Evolutionary conservation across 2,888 invertebrate genomes (phyloP).

Genomic region (Scaptomyza cyrtandrae): DNA sequence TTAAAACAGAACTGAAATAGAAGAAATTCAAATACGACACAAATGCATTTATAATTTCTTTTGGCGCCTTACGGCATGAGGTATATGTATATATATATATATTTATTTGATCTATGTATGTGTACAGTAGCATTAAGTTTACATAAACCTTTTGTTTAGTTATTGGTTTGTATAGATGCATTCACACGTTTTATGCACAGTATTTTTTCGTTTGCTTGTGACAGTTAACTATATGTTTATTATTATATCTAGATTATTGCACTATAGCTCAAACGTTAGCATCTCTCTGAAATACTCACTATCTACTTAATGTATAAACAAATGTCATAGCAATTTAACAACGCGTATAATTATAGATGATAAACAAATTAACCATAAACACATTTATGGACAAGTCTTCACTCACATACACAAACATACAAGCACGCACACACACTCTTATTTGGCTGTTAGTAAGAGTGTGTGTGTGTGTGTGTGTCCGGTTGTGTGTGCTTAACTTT

Average conservation of each 20-base stretch:
- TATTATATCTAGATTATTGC: constrained; percentile 58
- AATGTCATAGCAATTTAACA: constrained; percentile 44
- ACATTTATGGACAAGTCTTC: constrained; percentile 22
- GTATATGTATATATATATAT: constrained; percentile 42
- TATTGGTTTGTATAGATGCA: neutral
- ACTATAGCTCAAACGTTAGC: constrained; percentile 56
- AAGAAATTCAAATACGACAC: constrained; percentile 59
- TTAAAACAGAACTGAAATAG: neutral
- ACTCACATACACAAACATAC: constrained; percentile 5
- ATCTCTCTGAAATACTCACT: constrained; percentile 24
- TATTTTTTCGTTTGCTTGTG: constrained; percentile 51
- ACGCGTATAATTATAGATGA: constrained; percentile 49
- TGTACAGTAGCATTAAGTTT: constrained; percentile 13
- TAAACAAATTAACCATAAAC: constrained; percentile 47
- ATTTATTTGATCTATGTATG: constrained; percentile 24
- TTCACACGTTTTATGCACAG: constrained; percentile 67
- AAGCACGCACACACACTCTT: constrained; percentile 24
- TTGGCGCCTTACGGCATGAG: constrained; percentile 59
- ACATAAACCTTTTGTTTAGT: constrained; percentile 9
- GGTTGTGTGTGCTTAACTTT: constrained; percentile 10
- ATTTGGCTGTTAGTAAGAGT: constrained; percentile 64
- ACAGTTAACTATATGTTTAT: constrained; percentile 21
- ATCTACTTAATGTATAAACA: constrained; percentile 52
- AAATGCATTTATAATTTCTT: constrained; percentile 58
- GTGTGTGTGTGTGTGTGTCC: constrained; percentile 16